Percentiles rank a stretch among this genome's conserved stretches.
Conservation (phyloP, 1,140 invertebrate species). For the Lasioglossum baleicum region DNA sequence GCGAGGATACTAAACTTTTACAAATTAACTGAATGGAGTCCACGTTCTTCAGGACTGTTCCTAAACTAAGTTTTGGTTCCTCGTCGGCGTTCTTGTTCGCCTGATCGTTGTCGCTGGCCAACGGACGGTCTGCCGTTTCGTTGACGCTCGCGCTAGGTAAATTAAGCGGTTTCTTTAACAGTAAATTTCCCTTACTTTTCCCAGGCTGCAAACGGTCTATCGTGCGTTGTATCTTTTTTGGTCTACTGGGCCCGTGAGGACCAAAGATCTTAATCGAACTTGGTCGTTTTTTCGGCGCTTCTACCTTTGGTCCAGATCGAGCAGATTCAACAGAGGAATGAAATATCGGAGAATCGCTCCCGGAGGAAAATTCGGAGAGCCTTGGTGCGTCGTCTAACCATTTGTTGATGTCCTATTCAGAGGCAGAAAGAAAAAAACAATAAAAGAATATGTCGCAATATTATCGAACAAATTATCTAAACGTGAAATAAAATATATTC, state of each 20-base stretch:
- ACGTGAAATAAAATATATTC: constrained; percentile 51
- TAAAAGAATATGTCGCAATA: not conserved
- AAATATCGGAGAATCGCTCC: constrained; percentile 84
- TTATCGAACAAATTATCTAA: constrained; percentile 23
- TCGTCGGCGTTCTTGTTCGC: constrained; percentile 77
- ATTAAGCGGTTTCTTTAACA: constrained; percentile 78
- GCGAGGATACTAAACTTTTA: constrained; percentile 75
- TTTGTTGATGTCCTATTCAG: constrained; percentile 88
- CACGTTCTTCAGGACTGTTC: constrained; percentile 86
- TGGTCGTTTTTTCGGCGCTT: constrained; percentile 70
- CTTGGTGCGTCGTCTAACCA: constrained; percentile 92
- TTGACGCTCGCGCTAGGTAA: constrained; percentile 47
- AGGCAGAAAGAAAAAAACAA: constrained; percentile 15
- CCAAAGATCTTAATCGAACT: constrained; percentile 71
- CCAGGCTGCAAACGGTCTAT: constrained; percentile 91
- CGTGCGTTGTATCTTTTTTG: constrained; percentile 88
- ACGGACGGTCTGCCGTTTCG: constrained; percentile 48
- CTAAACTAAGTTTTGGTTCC: constrained; percentile 89
- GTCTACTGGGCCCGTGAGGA: constrained; percentile 79
- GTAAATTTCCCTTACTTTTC: constrained; percentile 91
- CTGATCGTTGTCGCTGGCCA: constrained; percentile 53
- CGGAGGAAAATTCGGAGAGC: constrained; percentile 86
- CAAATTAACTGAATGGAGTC: constrained; percentile 78
- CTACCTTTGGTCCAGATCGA: constrained; percentile 56
- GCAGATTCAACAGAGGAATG: constrained; percentile 67